These are phyloP conservation scores for Epinotia demarniana DNA, from an alignment of 2,888 invertebrate species.

Conservation along the genomic window DNA sequence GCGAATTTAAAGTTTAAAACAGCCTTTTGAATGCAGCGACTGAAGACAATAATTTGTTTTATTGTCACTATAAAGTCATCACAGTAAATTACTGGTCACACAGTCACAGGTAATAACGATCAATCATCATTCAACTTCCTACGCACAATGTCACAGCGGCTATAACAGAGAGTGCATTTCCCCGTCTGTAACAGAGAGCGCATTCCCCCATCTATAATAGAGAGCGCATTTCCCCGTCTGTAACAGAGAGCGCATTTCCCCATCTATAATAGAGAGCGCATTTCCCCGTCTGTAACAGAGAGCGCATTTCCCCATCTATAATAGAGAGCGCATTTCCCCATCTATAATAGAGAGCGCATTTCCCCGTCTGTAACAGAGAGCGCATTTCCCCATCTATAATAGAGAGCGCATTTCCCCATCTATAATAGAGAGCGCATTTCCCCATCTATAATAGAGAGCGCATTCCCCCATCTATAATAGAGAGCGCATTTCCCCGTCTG, in stretches of 20 bases:
- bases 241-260: conserved; percentile 1
- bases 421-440: background rate
- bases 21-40: background rate
- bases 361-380: too few relatives aligned
- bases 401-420: too few relatives aligned
- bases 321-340: conserved; percentile 2
- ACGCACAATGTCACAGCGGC: conserved; percentile 6
- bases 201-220: too few relatives aligned
- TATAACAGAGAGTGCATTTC: background rate
- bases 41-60: background rate
- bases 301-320: too few relatives aligned
- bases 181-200: background rate
- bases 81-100: conserved; percentile 10
- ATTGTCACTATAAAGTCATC: conserved; percentile 19
- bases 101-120: conserved; percentile 21
- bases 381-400: background rate
- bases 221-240: background rate
- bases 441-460: background rate
- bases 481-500: background rate
- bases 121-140: conserved; percentile 22
- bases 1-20: background rate
- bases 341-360: background rate
- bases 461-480: too few relatives aligned
- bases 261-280: background rate
- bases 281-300: background rate